These are phyloP conservation scores for Lota lota DNA, from an alignment of 2,113 vertebrate species.

Conservation along the genomic window DNA sequence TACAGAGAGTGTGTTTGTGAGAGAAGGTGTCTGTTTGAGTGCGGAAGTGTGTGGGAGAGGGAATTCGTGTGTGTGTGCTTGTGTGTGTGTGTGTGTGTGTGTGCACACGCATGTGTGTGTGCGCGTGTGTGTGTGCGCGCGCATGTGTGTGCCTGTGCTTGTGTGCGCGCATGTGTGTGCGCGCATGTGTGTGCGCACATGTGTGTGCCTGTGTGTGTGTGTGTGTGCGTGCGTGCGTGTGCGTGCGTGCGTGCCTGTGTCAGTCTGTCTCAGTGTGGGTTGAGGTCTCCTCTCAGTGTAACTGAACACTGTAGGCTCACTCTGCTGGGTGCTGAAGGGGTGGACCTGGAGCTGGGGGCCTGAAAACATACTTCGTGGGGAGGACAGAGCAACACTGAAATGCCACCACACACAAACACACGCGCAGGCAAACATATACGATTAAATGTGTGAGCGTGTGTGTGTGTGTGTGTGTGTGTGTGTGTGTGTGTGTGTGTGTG, in stretches of 20 bases:
- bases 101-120: constrained; percentile 45
- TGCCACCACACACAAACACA: constrained; percentile 5
- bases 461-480: constrained; percentile 31
- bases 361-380: too few species aligned
- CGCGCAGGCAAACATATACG: too few species aligned
- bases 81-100: constrained; percentile 13
- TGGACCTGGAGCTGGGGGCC: constrained; percentile 25
- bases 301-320: constrained; percentile 34
- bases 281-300: constrained; percentile 27
- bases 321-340: constrained; percentile 30
- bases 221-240: constrained; percentile 19
- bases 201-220: neutral
- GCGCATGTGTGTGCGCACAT: constrained; percentile 6
- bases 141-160: constrained; percentile 26
- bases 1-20: too few species aligned
- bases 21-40: too few species aligned
- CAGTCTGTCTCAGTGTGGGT: neutral
- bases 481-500: constrained; percentile 1
- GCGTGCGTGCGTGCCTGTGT: constrained; percentile 21
- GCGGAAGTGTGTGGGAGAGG: constrained; percentile 6
- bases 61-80: constrained; percentile 13
- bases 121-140: constrained; percentile 32
- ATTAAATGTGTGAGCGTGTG: constrained; percentile 14
- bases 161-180: constrained; percentile 30
- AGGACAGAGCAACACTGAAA: constrained; percentile 4